phyloP scores from a whole-genome alignment of 1,140 invertebrate species.

The Heliconius melpomene region DNA sequence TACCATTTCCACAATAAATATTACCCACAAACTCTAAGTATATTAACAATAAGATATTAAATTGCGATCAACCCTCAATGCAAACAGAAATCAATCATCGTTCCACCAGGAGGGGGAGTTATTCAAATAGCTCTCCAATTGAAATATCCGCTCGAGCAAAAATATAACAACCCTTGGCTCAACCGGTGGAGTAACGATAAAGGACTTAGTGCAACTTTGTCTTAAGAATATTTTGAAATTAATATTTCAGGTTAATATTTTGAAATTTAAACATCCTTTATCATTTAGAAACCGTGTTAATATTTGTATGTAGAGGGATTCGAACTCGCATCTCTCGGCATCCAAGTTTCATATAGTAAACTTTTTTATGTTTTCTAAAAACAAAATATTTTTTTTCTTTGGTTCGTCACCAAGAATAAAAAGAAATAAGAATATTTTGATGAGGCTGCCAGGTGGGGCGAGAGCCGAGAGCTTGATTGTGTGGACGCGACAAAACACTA shows the following conservation, averaged over 20 bases:
- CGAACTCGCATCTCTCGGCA: too few relatives aligned
- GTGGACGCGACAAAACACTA: too few relatives aligned
- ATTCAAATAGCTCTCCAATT: constrained; percentile 68
- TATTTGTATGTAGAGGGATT: too few relatives aligned
- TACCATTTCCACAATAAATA: neutral
- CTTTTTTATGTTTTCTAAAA: too few relatives aligned
- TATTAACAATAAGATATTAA: constrained; percentile 79
- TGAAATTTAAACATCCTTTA: too few relatives aligned
- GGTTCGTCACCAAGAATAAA: too few relatives aligned
- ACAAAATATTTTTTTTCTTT: too few relatives aligned
- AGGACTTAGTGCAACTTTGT: neutral
- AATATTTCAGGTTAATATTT: neutral
- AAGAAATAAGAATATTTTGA: too few relatives aligned
- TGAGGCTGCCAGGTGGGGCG: too few relatives aligned
- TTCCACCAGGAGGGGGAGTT: constrained; percentile 71
- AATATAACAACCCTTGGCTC: constrained; percentile 31
- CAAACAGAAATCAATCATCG: constrained; percentile 79
- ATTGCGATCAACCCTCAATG: constrained; percentile 70
- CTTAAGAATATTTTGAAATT: neutral
- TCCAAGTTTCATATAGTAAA: too few relatives aligned
- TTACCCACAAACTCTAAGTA: neutral
- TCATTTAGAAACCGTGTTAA: too few relatives aligned
- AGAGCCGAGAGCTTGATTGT: too few relatives aligned
- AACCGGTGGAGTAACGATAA: constrained; percentile 14
- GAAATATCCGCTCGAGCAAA: constrained; percentile 56